phyloP scores from a whole-genome alignment of 2,888 invertebrate genomes.

The Ephialtes manifestator region DNA sequence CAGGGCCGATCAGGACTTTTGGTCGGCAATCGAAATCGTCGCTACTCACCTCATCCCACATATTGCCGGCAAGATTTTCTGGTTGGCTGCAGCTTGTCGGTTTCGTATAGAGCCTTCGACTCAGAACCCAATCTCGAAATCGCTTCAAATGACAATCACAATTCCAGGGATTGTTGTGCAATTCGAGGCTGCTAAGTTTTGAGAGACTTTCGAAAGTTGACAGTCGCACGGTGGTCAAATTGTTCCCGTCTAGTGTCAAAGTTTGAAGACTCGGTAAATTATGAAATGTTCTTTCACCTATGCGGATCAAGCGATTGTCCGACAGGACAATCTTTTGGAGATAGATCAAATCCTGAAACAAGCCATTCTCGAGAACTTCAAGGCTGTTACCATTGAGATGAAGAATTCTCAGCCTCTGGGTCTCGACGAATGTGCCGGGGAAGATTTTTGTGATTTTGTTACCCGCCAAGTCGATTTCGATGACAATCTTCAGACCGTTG shows the following conservation, averaged over 20 bases:
- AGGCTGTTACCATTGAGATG: slow-evolving; percentile 92
- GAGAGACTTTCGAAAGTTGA: slow-evolving; percentile 90
- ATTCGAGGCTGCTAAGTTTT: slow-evolving; percentile 91
- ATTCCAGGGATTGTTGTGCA: slow-evolving; percentile 94
- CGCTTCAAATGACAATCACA: slow-evolving; percentile 94
- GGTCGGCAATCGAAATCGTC: slow-evolving; percentile 95
- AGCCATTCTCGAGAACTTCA: slow-evolving; percentile 90
- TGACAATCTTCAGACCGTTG: slow-evolving; percentile 91
- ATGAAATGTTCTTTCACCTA: slow-evolving; percentile 91
- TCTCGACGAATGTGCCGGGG: slow-evolving; percentile 91
- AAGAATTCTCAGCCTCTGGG: slow-evolving; percentile 91
- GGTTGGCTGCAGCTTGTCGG: slow-evolving; percentile 92
- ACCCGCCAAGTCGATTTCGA: slow-evolving; percentile 93
- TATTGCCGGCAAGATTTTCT: slow-evolving; percentile 89
- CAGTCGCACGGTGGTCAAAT: slow-evolving; percentile 89
- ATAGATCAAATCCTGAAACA: slow-evolving; percentile 92
- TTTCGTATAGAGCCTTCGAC: slow-evolving; percentile 91
- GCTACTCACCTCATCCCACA: slow-evolving; percentile 91
- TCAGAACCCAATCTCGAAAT: slow-evolving; percentile 93
- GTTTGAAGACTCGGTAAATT: slow-evolving; percentile 90
- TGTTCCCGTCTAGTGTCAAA: slow-evolving; percentile 92
- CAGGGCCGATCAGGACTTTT: slow-evolving; percentile 84
- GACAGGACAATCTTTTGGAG: slow-evolving; percentile 93
- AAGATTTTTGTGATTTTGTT: slow-evolving; percentile 90
- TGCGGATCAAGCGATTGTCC: slow-evolving; percentile 90